A percentile compares a stretch with the other conserved stretches of the same genome.
Conservation (phyloP, 1,140 invertebrate species). For the Camponotus pennsylvanicus region DNA sequence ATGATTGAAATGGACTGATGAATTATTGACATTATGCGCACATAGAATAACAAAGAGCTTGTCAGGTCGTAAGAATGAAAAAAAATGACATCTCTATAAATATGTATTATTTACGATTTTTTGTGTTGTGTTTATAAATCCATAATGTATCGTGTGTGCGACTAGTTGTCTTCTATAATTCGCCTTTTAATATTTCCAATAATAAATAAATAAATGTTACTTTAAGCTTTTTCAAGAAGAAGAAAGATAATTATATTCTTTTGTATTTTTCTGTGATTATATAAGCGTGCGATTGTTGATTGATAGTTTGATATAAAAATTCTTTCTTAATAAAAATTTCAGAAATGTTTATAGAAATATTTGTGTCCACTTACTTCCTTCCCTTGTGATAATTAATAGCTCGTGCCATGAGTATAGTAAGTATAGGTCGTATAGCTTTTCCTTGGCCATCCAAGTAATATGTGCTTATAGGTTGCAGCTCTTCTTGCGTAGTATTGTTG, state of each 20-base stretch:
- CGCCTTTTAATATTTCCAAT: too few relatives aligned
- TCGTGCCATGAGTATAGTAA: conserved; percentile 96
- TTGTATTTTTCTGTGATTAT: neutral
- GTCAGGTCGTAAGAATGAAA: neutral
- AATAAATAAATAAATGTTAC: too few relatives aligned
- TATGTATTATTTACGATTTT: neutral
- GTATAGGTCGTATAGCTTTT: conserved; percentile 97
- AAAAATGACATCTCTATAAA: neutral
- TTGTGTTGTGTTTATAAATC: neutral
- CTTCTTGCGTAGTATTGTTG: conserved; percentile 92
- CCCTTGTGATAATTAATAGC: conserved; percentile 96
- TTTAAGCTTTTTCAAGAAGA: neutral
- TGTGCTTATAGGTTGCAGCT: conserved; percentile 94
- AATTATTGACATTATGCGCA: neutral
- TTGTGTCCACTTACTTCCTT: conserved; percentile 89
- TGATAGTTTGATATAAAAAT: neutral
- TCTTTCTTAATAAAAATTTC: neutral
- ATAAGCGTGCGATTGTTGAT: neutral
- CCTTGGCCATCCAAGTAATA: conserved; percentile 99
- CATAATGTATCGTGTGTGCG: neutral
- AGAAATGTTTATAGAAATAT: neutral
- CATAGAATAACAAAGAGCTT: neutral
- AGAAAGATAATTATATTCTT: neutral
- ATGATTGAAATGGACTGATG: neutral
- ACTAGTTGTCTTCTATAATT: too few relatives aligned